These are phyloP conservation scores for Epirrhoe tristata DNA, from an alignment of 2,888 invertebrate genomes.

Conservation along the genomic window DNA sequence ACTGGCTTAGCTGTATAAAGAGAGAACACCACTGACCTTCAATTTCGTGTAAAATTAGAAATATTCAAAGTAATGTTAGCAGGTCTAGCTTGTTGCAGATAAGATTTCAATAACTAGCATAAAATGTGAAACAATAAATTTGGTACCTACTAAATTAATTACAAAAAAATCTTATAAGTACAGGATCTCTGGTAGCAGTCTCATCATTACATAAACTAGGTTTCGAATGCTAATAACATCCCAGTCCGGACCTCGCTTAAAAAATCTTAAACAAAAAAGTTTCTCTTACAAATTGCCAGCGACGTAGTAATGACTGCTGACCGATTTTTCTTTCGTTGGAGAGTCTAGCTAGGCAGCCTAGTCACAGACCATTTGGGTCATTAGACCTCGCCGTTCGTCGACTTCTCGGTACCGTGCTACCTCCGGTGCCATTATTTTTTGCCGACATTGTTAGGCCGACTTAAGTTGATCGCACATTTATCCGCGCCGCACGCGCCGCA, in stretches of 20 bases:
- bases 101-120: too few relatives aligned
- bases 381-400: constrained; percentile 81
- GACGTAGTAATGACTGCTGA: constrained; percentile 57
- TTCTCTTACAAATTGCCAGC: constrained; percentile 41
- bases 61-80: background rate
- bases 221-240: background rate
- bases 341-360: constrained; percentile 72
- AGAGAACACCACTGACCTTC: constrained; percentile 21
- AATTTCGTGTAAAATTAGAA: constrained; percentile 3
- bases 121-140: too few relatives aligned
- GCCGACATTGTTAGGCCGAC: constrained; percentile 68
- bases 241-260: background rate
- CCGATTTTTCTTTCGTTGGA: constrained; percentile 79
- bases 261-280: constrained; percentile 27
- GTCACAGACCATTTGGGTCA: constrained; percentile 82
- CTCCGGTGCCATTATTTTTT: constrained; percentile 74
- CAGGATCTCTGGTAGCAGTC: background rate
- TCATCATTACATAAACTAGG: background rate
- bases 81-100: too few relatives aligned
- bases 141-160: too few relatives aligned
- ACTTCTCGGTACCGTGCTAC: constrained; percentile 58
- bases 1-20: constrained; percentile 27
- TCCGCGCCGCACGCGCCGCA: too few relatives aligned
- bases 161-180: background rate
- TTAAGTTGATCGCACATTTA: too few relatives aligned